Evolutionary conservation across 2,113 vertebrate genomes (phyloP).

Genomic region (Perca schrenkii): DNA sequence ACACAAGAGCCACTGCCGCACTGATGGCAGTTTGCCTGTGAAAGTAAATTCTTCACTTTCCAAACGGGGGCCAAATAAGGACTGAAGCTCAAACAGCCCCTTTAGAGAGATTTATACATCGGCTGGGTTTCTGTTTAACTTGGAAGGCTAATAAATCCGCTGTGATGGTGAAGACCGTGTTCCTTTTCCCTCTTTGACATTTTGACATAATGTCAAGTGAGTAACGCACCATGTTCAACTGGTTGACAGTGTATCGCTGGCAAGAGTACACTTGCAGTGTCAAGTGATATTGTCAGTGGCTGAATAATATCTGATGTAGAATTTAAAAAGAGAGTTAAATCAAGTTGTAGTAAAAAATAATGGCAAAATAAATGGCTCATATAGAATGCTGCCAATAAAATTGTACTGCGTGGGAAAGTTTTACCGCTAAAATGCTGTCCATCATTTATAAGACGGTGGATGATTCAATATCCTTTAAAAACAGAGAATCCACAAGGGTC

Average conservation of each 20-base stretch:
- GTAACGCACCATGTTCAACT: slow-evolving; percentile 38
- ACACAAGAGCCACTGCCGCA: slow-evolving; percentile 66
- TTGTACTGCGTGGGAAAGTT: slow-evolving; percentile 28
- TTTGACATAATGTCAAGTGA: slow-evolving; percentile 59
- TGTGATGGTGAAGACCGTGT: slow-evolving; percentile 30
- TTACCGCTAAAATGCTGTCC: slow-evolving; percentile 5
- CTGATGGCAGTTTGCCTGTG: slow-evolving; percentile 73
- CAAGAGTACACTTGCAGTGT: neutral
- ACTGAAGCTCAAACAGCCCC: slow-evolving; percentile 62
- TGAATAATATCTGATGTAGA: slow-evolving; percentile 32
- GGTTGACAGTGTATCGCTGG: slow-evolving; percentile 46
- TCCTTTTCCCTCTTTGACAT: slow-evolving; percentile 44
- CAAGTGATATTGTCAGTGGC: neutral
- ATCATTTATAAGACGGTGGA: neutral
- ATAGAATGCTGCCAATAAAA: slow-evolving; percentile 4
- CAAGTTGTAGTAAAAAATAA: slow-evolving; percentile 15
- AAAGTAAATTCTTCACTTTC: slow-evolving; percentile 74
- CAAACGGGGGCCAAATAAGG: slow-evolving; percentile 77
- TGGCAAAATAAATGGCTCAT: slow-evolving; percentile 16
- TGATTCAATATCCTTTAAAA: slow-evolving; percentile 33
- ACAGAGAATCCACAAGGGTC: neutral
- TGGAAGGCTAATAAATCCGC: slow-evolving; percentile 62
- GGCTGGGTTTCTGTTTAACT: slow-evolving; percentile 72
- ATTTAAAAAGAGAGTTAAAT: slow-evolving; percentile 14
- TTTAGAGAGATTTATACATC: slow-evolving; percentile 64